phyloP scores from a whole-genome alignment of 1,140 invertebrate species.

The Kradibia gibbosae region DNA sequence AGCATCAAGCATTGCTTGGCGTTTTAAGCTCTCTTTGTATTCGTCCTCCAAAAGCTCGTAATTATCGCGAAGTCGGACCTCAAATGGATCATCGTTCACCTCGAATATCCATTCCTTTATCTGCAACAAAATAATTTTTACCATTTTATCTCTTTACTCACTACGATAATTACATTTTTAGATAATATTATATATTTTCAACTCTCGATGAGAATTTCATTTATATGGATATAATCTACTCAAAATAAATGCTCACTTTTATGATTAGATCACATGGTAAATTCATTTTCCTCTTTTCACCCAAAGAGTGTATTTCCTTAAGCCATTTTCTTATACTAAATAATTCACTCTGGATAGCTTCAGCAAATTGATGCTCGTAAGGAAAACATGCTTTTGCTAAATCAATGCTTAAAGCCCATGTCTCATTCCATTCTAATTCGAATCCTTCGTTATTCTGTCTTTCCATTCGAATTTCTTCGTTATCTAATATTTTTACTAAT shows the following conservation, averaged over 20 bases:
- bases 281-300: conserved; percentile 70
- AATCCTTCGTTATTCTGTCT: conserved; percentile 83
- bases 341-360: conserved; percentile 93
- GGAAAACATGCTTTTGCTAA: conserved; percentile 87
- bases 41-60: conserved; percentile 97
- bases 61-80: conserved; percentile 95
- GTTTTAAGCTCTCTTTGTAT: conserved; percentile 93
- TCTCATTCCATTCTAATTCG: conserved; percentile 79
- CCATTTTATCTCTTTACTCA: too few relatives aligned
- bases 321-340: conserved; percentile 94
- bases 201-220: background rate
- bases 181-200: background rate
- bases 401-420: conserved; percentile 81
- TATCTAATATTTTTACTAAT: conserved; percentile 74
- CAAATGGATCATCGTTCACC: conserved; percentile 97
- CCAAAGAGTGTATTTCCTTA: conserved; percentile 76
- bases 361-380: conserved; percentile 94
- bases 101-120: conserved; percentile 89
- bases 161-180: too few relatives aligned
- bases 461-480: conserved; percentile 78
- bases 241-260: conserved; percentile 75
- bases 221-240: background rate
- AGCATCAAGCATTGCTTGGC: conserved; percentile 90
- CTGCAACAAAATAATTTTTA: conserved; percentile 65
- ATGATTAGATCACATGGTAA: conserved; percentile 91